A percentile compares a stretch with the other conserved stretches of the same genome.
These are phyloP conservation scores for Daubentonia madagascariensis DNA, from an alignment of 2,113 vertebrate genomes.

Conservation along the genomic window DNA sequence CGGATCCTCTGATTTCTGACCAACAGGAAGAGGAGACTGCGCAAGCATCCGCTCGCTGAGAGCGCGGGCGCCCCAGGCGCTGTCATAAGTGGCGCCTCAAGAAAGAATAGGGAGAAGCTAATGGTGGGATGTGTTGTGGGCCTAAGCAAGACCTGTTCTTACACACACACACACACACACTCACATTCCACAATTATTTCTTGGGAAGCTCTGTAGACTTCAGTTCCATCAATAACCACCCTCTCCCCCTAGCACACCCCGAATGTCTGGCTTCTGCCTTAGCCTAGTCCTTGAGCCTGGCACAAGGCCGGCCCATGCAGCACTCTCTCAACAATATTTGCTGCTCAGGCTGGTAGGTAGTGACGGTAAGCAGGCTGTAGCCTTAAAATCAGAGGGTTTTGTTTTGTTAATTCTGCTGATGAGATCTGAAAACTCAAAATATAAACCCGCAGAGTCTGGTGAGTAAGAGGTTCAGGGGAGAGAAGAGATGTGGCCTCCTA, in stretches of 20 bases:
- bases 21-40: constrained; percentile 18
- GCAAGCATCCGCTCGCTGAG: not conserved
- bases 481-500: not conserved
- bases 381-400: not conserved
- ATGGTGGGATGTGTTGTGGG: not conserved
- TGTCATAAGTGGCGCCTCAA: not conserved
- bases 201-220: not conserved
- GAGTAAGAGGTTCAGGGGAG: not conserved
- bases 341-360: not conserved
- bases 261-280: not conserved
- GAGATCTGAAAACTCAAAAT: constrained; percentile 6
- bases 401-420: not conserved
- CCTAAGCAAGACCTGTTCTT: not conserved
- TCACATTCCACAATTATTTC: not conserved
- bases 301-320: not conserved
- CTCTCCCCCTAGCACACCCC: not conserved
- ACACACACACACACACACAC: not conserved
- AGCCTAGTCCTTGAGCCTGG: not conserved
- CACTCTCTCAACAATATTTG: not conserved
- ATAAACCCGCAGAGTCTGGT: not conserved
- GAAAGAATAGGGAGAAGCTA: not conserved
- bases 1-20: not conserved
- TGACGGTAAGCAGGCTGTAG: not conserved
- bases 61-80: not conserved
- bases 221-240: not conserved